Evolutionary conservation across 2,797 vertebrate genomes (phyloP), one percentile per base, ranked within the genome.

Genomic region (Protosalanx chinensis): DNA sequence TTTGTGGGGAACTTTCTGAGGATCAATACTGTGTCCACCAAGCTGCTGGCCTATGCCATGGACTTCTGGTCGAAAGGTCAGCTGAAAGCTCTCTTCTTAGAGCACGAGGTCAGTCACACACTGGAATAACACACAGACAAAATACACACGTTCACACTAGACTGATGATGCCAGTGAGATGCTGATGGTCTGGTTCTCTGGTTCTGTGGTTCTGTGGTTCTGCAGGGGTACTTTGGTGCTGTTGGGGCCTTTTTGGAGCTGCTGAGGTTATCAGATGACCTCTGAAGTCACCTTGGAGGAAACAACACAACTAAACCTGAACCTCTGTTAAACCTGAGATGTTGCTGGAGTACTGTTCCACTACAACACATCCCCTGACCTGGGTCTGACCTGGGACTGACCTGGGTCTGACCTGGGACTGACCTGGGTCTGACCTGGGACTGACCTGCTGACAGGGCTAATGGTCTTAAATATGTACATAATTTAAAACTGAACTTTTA

Each of bases 41-140:
- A 95, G 86, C 91, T 96, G 78, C 88, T 96, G 74, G 94, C 95
- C 1, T 96, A 96, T 78, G 95, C 95, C 75, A 95, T 96, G 94
- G 94, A 96, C 90, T 96, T 94, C 81, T 96, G 95, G 95, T 96
- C 95, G 67, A 95, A 95, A 78, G 94, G 95, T 80, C 95, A 96
- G 70, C 87, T 96, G 23, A 95, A 94, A 90, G 95, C 95, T 82
- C 91, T 96, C 46, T 96, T 96, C 89, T 84, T 96, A 83, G 95
- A 96, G 88, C 95, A 96, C 68, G 95, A 96, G 94, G 95, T 96
- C 91, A 87, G 76, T 70, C 51, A 82, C 59, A 7, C 18, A 2
- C 15, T n/a, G 5, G 1, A 56, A 16, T 16, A 16, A 56, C 51
- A 16, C 51, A 56, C 51, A 18, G 0, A 56, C 51, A n/a, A 4